Evolutionary conservation across 64 coral and sea anemone genomes (phyloP).

Genomic region (Catalaphyllia jardinei): DNA sequence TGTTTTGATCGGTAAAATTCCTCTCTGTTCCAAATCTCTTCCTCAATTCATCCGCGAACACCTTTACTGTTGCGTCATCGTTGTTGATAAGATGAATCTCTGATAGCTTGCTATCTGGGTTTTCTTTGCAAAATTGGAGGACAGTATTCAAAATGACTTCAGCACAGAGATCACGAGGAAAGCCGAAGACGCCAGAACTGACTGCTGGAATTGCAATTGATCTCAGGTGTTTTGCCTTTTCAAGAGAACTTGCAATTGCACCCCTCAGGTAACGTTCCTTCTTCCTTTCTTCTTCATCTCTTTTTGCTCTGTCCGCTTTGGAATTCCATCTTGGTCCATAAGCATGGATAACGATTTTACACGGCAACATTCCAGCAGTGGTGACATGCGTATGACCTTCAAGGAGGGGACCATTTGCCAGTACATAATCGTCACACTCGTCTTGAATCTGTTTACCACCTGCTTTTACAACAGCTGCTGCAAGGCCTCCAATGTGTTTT

Average conservation of each 20-base stretch:
- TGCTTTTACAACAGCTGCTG: slow-evolving; percentile 44
- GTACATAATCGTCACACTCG: slow-evolving; percentile 43
- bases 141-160: slow-evolving; percentile 47
- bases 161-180: slow-evolving; percentile 65
- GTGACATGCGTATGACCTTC: slow-evolving; percentile 21
- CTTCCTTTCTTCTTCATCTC: not conserved
- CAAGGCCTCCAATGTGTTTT: slow-evolving; percentile 49
- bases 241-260: slow-evolving; percentile 25
- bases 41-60: slow-evolving; percentile 62
- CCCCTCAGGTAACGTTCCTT: slow-evolving; percentile 4
- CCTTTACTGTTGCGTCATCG: slow-evolving; percentile 53
- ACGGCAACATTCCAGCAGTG: slow-evolving; percentile 38
- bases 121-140: slow-evolving; percentile 46
- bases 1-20: slow-evolving; percentile 26
- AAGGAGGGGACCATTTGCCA: not conserved
- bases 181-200: slow-evolving; percentile 60
- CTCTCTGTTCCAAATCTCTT: slow-evolving; percentile 39
- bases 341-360: slow-evolving; percentile 61
- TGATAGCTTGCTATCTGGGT: slow-evolving; percentile 11
- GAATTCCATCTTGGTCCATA: slow-evolving; percentile 64
- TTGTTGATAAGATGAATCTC: slow-evolving; percentile 82
- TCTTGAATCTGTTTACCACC: slow-evolving; percentile 69
- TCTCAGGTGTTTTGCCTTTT: slow-evolving; percentile 30
- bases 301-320: not conserved
- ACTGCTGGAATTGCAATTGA: slow-evolving; percentile 78